These are phyloP conservation scores for Sylvilagus bachmani DNA, from an alignment of 2,113 vertebrate genomes.

Conservation along the genomic window DNA sequence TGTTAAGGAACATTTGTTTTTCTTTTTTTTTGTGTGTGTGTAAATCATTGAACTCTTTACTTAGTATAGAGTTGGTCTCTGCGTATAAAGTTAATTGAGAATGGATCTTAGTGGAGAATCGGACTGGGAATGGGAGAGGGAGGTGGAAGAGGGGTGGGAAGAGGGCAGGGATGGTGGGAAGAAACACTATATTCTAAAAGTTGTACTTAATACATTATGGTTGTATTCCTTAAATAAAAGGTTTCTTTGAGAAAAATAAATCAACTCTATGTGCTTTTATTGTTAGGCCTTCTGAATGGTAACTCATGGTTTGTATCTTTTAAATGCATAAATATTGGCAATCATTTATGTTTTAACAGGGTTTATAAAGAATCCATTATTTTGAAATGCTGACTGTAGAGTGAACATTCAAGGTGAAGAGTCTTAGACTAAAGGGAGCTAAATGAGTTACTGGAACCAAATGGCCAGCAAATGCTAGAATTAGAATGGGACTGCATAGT, in stretches of 20 bases:
- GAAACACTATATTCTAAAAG: too few relatives aligned
- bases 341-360: background rate
- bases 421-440: background rate
- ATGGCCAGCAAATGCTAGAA: background rate
- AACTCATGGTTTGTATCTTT: background rate
- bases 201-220: too few relatives aligned
- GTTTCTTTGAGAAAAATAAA: background rate
- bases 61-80: too few relatives aligned
- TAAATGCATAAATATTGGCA: background rate
- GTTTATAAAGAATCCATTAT: background rate
- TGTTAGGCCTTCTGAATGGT: background rate
- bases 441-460: background rate
- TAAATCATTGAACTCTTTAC: too few relatives aligned
- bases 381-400: background rate
- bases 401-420: background rate
- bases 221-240: too few relatives aligned
- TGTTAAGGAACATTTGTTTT: too few relatives aligned
- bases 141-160: too few relatives aligned
- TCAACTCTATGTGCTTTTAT: background rate
- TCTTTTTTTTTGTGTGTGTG: too few relatives aligned
- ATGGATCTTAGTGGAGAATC: too few relatives aligned
- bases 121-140: too few relatives aligned
- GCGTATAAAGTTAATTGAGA: too few relatives aligned
- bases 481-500: background rate
- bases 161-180: too few relatives aligned